Evolutionary conservation across 2,888 invertebrate genomes (phyloP).

Genomic region (Notodonta ziczac): DNA sequence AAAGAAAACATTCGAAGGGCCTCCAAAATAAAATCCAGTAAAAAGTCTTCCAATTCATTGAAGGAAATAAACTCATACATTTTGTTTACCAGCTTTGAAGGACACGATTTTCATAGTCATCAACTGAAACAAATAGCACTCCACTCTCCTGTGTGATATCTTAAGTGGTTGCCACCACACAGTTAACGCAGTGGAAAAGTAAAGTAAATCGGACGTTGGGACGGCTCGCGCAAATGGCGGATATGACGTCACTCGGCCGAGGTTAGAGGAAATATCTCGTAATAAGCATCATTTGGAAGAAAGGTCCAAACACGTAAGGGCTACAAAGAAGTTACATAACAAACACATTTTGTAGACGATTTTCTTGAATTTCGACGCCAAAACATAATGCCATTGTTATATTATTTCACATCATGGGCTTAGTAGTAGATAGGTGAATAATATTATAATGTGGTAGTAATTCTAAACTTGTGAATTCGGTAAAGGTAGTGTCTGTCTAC

Average conservation of each 20-base stretch:
- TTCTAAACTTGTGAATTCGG: too few species aligned
- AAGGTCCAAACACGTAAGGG: not conserved
- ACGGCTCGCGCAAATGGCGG: slow-evolving; percentile 1
- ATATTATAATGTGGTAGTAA: too few species aligned
- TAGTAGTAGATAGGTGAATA: too few species aligned
- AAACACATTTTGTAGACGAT: not conserved
- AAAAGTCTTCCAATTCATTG: too few species aligned
- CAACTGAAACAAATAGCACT: not conserved
- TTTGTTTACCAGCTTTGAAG: not conserved
- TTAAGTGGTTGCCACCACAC: not conserved
- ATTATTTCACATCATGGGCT: too few species aligned
- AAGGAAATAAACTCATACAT: too few species aligned
- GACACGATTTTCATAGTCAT: not conserved
- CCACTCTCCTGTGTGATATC: not conserved
- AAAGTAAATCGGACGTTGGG: not conserved
- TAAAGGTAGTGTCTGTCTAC: too few species aligned
- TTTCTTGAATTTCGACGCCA: not conserved
- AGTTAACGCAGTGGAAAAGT: slow-evolving; percentile 1
- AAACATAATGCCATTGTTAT: too few species aligned
- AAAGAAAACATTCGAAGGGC: too few species aligned
- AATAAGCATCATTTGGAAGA: slow-evolving; percentile 4
- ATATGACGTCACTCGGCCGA: slow-evolving; percentile 2
- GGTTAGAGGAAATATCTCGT: not conserved
- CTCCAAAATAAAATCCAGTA: too few species aligned
- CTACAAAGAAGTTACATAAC: not conserved